Evolutionary conservation across 2,797 vertebrate genomes (phyloP).

Genomic region (Syngnathus rostellatus): DNA sequence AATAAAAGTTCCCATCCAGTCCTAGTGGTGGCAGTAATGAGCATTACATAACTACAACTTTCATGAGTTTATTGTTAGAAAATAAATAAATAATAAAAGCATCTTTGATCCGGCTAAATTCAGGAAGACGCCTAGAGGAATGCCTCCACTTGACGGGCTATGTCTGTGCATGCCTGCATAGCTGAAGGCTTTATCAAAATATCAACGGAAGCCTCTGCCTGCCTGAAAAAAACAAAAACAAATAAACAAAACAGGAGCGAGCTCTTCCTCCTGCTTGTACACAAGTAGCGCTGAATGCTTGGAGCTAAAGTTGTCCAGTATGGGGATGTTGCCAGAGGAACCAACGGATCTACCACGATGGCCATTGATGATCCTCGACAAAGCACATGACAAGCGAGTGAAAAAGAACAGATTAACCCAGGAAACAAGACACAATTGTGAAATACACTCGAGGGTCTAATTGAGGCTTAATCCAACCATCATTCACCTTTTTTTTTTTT

Average conservation of each 20-base stretch:
- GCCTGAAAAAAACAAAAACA: background rate
- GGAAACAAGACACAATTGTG: constrained; percentile 63
- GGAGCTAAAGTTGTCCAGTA: background rate
- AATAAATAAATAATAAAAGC: background rate
- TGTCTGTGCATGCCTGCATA: constrained; percentile 57
- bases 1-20: too few relatives aligned
- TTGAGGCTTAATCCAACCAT: constrained; percentile 43
- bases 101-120: too few relatives aligned
- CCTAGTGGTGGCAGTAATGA: too few relatives aligned
- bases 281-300: background rate
- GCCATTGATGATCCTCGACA: constrained; percentile 6
- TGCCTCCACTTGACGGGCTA: constrained; percentile 28
- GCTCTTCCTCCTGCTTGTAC: background rate
- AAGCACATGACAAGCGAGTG: constrained; percentile 24
- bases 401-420: constrained; percentile 49
- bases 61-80: background rate
- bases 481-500: background rate
- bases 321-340: background rate
- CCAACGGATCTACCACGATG: too few relatives aligned
- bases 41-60: too few relatives aligned
- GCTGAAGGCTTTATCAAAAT: constrained; percentile 48
- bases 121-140: constrained; percentile 11
- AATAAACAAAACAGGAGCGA: constrained; percentile 12
- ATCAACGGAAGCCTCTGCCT: constrained; percentile 17
- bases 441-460: constrained; percentile 48